Base-by-base conservation (phyloP, 2,888 invertebrate species). In the Urechis unicinctus region DNA sequence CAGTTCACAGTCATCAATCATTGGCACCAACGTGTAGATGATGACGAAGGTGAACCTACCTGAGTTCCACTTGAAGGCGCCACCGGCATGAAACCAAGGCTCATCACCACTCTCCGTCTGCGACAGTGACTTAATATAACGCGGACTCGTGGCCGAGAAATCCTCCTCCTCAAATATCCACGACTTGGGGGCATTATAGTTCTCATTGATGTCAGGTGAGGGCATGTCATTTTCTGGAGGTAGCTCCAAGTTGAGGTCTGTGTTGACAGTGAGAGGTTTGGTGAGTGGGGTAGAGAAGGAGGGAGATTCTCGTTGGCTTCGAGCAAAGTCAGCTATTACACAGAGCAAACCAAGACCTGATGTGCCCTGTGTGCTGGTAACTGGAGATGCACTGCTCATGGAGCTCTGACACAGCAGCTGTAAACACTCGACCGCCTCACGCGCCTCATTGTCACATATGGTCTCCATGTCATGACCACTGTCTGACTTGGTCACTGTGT, bases 101-200 rank as follows among this genome's bases (percentile, higher is more conserved):
- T n/a, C n/a, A 31, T 9, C 47, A 24, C 25, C 53, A 29, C 25
- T 26, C 24, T 29, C 47, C 46, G 48, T n/a, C 24, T 9, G 48
- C 26, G 25, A 24, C 48, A 4, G 9, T 5, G 24, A 9, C 21
- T 21, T 9, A 36, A 36, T 36, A 36, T 13, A 36, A 36, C 36
- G 9, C 36, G 36, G 28, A n/a, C 48, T 48, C n/a, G 48, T 48
- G 26, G 22, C 22, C 17, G 22, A 29, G 26, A 55, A 51, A 2
- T 55, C 55, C 43, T 50, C 44, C 50, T 22, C 45, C 24, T 46
- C 47, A 41, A 52, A 56, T 25, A 26, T 36, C 4, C 28, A 41
- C n/a, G 52, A 29, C 47, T 52, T 61, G 26, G 61, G 62, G 17
- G 51, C 59, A 36, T 61, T 62, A 52, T 62, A 62, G 47, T 57